phyloP scores from a whole-genome alignment of 2,797 vertebrate genomes.

The Sebastes goodei region DNA sequence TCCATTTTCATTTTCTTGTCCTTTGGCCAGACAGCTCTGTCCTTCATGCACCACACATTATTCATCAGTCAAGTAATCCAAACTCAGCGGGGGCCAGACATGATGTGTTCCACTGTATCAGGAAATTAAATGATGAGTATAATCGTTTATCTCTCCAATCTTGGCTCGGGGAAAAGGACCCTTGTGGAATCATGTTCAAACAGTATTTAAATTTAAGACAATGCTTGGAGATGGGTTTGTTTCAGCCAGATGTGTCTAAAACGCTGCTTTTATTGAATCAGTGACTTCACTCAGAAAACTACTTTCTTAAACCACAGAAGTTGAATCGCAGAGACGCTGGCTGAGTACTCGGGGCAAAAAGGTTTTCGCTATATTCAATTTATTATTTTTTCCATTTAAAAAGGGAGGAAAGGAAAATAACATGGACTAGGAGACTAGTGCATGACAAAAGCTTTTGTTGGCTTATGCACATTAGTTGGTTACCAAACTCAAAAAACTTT shows the following conservation, averaged over 20 bases:
- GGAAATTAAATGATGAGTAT: constrained; percentile 57
- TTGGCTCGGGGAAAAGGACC: constrained; percentile 28
- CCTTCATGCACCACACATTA: constrained; percentile 52
- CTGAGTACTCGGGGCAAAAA: background rate
- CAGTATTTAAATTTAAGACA: constrained; percentile 19
- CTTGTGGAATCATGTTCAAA: background rate
- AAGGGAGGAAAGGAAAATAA: background rate
- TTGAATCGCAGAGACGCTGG: constrained; percentile 14
- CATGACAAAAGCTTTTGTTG: background rate
- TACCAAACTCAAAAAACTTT: background rate
- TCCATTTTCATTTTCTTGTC: constrained; percentile 43
- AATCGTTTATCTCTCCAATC: constrained; percentile 50
- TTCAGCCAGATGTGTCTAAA: constrained; percentile 29
- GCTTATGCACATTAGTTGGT: background rate
- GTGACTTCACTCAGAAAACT: constrained; percentile 19
- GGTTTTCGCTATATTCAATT: background rate
- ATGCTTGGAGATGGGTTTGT: background rate
- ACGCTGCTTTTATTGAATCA: constrained; percentile 20
- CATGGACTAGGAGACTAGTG: background rate
- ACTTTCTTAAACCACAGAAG: constrained; percentile 25
- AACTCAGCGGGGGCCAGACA: constrained; percentile 56
- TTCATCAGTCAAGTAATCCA: constrained; percentile 59
- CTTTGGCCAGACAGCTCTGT: constrained; percentile 34
- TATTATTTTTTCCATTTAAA: background rate
- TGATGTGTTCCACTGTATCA: constrained; percentile 43